phyloP scores from a whole-genome alignment of 64 coral and sea anemone species.

The Pachyseris speciosa region DNA sequence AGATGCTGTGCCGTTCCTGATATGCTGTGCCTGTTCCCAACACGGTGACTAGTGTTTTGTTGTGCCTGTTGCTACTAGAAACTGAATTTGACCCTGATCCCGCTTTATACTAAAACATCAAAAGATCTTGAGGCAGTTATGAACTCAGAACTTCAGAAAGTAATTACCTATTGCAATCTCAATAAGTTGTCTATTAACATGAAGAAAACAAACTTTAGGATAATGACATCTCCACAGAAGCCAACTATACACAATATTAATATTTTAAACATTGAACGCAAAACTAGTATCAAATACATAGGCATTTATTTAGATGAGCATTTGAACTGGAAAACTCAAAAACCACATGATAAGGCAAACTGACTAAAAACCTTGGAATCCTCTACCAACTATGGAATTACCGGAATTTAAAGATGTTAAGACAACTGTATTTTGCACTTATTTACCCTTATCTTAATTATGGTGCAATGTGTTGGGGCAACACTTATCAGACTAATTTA shows the following conservation, averaged over 20 bases:
- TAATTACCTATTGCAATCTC: constrained; percentile 26
- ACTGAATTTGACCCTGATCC: too few relatives aligned
- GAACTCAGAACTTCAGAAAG: constrained; percentile 36
- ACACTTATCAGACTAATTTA: constrained; percentile 18
- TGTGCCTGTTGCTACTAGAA: too few relatives aligned
- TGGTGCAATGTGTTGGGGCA: constrained; percentile 1
- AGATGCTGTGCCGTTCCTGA: too few relatives aligned
- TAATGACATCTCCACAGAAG: not conserved
- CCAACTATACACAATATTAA: not conserved
- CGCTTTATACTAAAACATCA: constrained; percentile 27
- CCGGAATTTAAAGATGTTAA: not conserved
- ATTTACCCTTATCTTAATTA: constrained; percentile 19
- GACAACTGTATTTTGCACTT: not conserved
- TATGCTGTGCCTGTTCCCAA: too few relatives aligned
- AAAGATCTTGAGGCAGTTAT: constrained; percentile 40
- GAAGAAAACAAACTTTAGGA: not conserved
- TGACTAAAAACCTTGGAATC: constrained; percentile 15
- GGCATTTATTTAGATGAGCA: constrained; percentile 42
- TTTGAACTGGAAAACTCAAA: constrained; percentile 40
- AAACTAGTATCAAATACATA: constrained; percentile 30
- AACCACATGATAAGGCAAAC: constrained; percentile 25
- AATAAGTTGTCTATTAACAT: constrained; percentile 59
- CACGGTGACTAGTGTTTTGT: too few relatives aligned
- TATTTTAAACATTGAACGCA: not conserved
- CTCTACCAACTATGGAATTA: not conserved